Evolutionary conservation across 2,113 vertebrate genomes (phyloP).

Genomic region (Gymnorhina tibicen): DNA sequence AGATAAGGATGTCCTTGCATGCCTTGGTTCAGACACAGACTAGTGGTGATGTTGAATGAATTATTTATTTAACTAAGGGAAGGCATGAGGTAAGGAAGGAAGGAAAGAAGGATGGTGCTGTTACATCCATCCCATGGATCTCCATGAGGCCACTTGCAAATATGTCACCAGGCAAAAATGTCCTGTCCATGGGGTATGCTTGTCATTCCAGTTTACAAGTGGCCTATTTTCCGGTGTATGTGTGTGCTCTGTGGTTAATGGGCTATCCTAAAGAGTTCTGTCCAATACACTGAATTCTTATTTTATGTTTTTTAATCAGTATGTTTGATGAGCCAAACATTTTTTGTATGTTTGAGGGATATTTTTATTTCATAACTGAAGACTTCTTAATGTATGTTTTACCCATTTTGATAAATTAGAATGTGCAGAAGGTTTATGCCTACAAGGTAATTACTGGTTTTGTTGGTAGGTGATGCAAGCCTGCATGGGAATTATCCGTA

Average conservation of each 20-base stretch:
- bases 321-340: neutral
- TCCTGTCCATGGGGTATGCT: neutral
- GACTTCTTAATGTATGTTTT: neutral
- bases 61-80: neutral
- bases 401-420: neutral
- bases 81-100: neutral
- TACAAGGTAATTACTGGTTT: neutral
- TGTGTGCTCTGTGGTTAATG: neutral
- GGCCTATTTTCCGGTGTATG: neutral
- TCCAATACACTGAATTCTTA: neutral
- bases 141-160: neutral
- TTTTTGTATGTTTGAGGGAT: too few relatives aligned
- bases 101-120: neutral
- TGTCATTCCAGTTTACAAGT: neutral
- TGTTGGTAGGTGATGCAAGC: neutral
- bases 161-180: neutral
- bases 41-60: neutral
- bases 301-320: neutral
- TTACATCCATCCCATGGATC: fast-evolving
- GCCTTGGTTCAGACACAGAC: neutral
- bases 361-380: neutral
- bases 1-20: neutral
- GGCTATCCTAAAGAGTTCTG: neutral
- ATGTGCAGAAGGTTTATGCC: neutral
- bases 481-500: neutral